These are phyloP conservation scores for Oncorhynchus clarkii DNA, from an alignment of 2,113 vertebrate genomes.

Conservation along the genomic window DNA sequence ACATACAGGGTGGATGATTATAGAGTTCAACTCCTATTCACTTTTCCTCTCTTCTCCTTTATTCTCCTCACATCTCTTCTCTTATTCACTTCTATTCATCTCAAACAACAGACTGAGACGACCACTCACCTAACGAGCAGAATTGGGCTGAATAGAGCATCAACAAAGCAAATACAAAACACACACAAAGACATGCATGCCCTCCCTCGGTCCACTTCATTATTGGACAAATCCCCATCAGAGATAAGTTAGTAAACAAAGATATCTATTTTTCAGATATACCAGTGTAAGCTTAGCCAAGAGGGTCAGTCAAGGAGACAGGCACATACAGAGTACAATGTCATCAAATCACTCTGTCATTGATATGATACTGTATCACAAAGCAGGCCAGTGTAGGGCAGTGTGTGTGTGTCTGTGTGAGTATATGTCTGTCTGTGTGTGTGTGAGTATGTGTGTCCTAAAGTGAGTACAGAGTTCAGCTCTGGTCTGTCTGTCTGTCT, in stretches of 20 bases:
- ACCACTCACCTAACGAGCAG: not conserved
- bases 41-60: no score
- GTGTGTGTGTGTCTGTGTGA: not conserved
- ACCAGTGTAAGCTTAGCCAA: not conserved
- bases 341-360: not conserved
- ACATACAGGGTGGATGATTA: no score
- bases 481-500: slow-evolving; percentile 4
- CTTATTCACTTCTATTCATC: no score
- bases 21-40: no score
- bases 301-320: not conserved
- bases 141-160: not conserved
- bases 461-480: not conserved
- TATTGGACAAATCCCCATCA: not conserved
- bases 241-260: not conserved
- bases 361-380: not conserved
- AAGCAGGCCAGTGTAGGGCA: no score
- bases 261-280: not conserved
- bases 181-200: not conserved
- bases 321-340: not conserved
- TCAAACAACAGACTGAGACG: no score
- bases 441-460: not conserved
- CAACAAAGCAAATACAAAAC: not conserved
- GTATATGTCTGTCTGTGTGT: not conserved
- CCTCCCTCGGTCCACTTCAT: not conserved
- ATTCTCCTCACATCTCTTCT: slow-evolving; percentile 26